Evolutionary conservation across 1,140 invertebrate species (phyloP), one percentile per base, ranked within the genome.

Genomic region (Drosophila obscura): DNA sequence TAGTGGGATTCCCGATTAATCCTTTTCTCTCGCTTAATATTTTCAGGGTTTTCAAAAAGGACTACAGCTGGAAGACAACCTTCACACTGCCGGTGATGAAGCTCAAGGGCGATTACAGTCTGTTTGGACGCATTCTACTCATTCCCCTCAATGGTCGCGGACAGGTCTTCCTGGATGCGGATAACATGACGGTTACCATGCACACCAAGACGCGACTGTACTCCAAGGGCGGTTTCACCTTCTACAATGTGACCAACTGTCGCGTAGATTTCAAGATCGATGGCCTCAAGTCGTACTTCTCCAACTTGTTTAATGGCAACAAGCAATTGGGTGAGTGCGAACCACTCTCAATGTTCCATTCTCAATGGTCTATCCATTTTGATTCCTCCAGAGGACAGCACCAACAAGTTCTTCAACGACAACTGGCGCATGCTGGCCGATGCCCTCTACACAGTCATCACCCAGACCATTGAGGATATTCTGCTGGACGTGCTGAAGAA

Each of bases 111-210:
- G 94, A 94, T 39, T 96, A 96, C 77, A 94, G 95, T 75, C 91
- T 96, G 11, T 93, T 94, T 69, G 95, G 95, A 7, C 94, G 95
- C 79, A 95, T 96, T 80, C 91, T 96, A 41, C 91, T 96, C 2
- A 94, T 96, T 64, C 95, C 95, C 1, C 90, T 96, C 26, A 93
- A 95, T 63, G 95, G 95, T 1, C 92, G 93, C 57, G 95, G 95
- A 4, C 92, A 93, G 51, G 95, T 95, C 60, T 95, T 94, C 93
- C 93, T 96, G 73, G 94, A 95, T 83, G 94, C 94, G 68, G 89
- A 90, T 1, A 92, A 92, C 63, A 83, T 91, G 84, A 91, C 94
- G 11, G 94, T 95, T 44, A 93, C 93, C 46, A 94, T 94, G 58
- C 92, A 94, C 48, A 94, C 94, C 48, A 94, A 94, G 73, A 94